Conservation (phyloP, 1,140 invertebrate species). For the Teleogryllus occipitalis region DNA sequence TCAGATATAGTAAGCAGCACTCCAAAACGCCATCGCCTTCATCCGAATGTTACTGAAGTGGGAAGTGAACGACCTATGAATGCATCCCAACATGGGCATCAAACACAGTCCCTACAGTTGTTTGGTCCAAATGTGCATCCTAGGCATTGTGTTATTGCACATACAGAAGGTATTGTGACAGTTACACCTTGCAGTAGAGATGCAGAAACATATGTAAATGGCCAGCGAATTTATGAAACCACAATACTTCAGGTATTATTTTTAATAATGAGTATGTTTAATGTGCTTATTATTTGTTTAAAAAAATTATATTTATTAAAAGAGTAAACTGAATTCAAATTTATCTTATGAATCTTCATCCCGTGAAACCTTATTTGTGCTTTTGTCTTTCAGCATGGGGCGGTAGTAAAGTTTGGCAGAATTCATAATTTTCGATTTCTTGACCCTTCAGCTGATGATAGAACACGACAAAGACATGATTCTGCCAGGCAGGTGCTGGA, state of each 20-base stretch:
- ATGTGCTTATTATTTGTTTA: not conserved
- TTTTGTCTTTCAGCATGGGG: slow-evolving; percentile 58
- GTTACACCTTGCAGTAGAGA: slow-evolving; percentile 88
- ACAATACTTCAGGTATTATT: slow-evolving; percentile 71
- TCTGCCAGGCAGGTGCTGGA: slow-evolving; percentile 46
- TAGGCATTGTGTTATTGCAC: slow-evolving; percentile 86
- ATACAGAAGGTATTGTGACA: slow-evolving; percentile 83
- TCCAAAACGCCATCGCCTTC: slow-evolving; percentile 48
- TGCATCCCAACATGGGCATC: slow-evolving; percentile 32
- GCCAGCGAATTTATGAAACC: slow-evolving; percentile 83
- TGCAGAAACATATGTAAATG: slow-evolving; percentile 89
- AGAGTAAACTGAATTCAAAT: not conserved
- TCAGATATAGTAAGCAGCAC: slow-evolving; percentile 48
- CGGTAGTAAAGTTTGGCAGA: slow-evolving; percentile 80
- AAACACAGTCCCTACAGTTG: slow-evolving; percentile 36
- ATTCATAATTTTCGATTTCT: slow-evolving; percentile 88
- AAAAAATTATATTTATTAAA: not conserved
- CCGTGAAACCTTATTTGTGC: slow-evolving; percentile 20
- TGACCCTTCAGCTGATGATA: slow-evolving; percentile 80
- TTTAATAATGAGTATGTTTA: not conserved
- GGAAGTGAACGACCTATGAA: slow-evolving; percentile 51
- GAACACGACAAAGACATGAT: slow-evolving; percentile 59
- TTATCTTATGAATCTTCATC: not conserved
- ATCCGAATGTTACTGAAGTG: slow-evolving; percentile 63
- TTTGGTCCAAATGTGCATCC: slow-evolving; percentile 77